phyloP scores from a whole-genome alignment of 1,140 invertebrate genomes.

The Rhyzopertha dominica region DNA sequence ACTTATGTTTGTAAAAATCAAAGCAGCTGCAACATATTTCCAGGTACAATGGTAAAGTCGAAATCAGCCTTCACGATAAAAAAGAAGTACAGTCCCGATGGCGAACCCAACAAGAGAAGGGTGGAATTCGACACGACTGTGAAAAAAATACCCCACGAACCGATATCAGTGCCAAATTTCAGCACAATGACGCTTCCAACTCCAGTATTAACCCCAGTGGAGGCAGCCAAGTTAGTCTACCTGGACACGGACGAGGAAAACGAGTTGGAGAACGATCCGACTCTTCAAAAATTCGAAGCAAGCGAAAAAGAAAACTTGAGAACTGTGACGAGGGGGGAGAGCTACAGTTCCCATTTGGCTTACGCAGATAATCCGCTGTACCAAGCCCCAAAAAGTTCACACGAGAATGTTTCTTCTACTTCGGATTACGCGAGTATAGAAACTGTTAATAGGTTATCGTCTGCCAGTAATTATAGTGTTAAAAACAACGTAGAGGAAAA shows the following conservation, averaged over 20 bases:
- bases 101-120: constrained; percentile 36
- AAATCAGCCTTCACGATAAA: constrained; percentile 58
- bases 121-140: constrained; percentile 40
- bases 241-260: constrained; percentile 65
- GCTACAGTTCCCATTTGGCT: constrained; percentile 55
- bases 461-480: constrained; percentile 48
- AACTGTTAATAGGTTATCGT: constrained; percentile 54
- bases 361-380: constrained; percentile 56
- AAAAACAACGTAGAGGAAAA: constrained; percentile 36
- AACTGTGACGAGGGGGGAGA: constrained; percentile 50
- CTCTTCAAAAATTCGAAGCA: constrained; percentile 7
- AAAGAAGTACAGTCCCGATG: constrained; percentile 40
- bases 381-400: constrained; percentile 55
- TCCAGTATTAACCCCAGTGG: constrained; percentile 61
- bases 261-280: constrained; percentile 36
- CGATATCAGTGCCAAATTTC: constrained; percentile 73
- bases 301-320: constrained; percentile 46
- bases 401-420: constrained; percentile 60
- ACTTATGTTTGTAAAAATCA: neutral
- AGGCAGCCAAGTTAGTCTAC: constrained; percentile 64
- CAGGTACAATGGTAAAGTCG: constrained; percentile 54
- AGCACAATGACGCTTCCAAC: constrained; percentile 59
- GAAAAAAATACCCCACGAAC: constrained; percentile 58
- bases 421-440: constrained; percentile 75
- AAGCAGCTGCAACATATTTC: constrained; percentile 14